phyloP scores from a whole-genome alignment of 2,888 invertebrate genomes.

The Drosophila sordidula region DNA sequence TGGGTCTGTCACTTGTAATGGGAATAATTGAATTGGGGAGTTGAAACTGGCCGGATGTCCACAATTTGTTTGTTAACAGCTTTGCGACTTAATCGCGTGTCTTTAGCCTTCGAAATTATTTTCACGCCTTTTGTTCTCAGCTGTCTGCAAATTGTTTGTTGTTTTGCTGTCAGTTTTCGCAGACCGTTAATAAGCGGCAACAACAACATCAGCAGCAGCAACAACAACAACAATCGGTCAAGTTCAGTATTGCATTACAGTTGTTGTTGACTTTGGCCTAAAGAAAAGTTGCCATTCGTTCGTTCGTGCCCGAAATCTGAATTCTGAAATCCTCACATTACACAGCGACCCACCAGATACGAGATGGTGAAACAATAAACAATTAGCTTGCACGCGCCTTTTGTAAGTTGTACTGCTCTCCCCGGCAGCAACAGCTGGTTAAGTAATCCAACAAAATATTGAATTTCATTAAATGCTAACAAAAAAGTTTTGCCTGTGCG shows the following conservation, averaged over 20 bases:
- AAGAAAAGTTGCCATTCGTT: slow-evolving; percentile 33
- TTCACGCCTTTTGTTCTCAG: slow-evolving; percentile 59
- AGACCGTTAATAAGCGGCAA: slow-evolving; percentile 30
- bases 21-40: not conserved
- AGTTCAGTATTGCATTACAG: slow-evolving; percentile 46
- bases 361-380: slow-evolving; percentile 31
- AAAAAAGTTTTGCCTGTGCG: slow-evolving; percentile 28
- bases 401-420: slow-evolving; percentile 1
- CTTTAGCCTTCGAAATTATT: slow-evolving; percentile 11
- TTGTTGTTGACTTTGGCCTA: slow-evolving; percentile 52
- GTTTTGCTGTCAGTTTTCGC: slow-evolving; percentile 70
- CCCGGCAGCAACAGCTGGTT: slow-evolving; percentile 37
- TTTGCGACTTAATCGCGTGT: slow-evolving; percentile 23
- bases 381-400: slow-evolving; percentile 52
- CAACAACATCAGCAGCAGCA: slow-evolving; percentile 21
- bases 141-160: slow-evolving; percentile 63
- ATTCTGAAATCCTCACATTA: slow-evolving; percentile 48
- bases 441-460: slow-evolving; percentile 40
- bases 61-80: slow-evolving; percentile 2
- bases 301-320: slow-evolving; percentile 46
- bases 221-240: slow-evolving; percentile 28
- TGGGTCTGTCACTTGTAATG: slow-evolving; percentile 14
- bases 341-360: slow-evolving; percentile 32
- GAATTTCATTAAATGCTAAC: slow-evolving; percentile 48
- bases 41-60: slow-evolving; percentile 17